Conservation (phyloP, 1,140 invertebrate species). For the Idris sp. region DNA sequence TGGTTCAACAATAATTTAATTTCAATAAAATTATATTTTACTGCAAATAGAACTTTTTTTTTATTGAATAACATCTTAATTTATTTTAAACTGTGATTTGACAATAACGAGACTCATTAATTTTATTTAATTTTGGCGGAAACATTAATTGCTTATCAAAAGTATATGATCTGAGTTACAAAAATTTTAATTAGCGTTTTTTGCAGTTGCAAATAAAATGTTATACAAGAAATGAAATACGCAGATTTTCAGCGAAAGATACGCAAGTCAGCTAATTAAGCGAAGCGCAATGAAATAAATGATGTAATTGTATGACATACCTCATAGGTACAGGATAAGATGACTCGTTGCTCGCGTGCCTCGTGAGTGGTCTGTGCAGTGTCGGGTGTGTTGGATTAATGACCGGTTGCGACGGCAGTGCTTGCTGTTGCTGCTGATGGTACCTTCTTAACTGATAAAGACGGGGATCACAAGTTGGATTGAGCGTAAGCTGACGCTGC, state of each 20-base stretch:
- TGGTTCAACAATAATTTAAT: no score
- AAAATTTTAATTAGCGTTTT: no score
- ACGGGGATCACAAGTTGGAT: slow-evolving; percentile 87
- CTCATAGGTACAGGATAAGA: slow-evolving; percentile 69
- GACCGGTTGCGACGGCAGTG: slow-evolving; percentile 56
- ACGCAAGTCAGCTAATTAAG: slow-evolving; percentile 34
- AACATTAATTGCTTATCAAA: no score
- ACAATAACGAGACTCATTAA: no score
- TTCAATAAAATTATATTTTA: no score
- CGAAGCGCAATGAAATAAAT: slow-evolving; percentile 41
- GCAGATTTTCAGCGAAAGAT: slow-evolving; percentile 39
- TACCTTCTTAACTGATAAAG: slow-evolving; percentile 79
- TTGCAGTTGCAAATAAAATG: background rate
- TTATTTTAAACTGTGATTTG: no score
- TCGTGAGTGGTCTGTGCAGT: slow-evolving; percentile 67
- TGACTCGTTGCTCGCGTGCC: slow-evolving; percentile 71
- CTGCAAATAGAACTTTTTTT: no score
- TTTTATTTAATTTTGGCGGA: no score
- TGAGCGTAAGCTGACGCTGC: slow-evolving; percentile 88
- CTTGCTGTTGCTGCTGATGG: slow-evolving; percentile 66
- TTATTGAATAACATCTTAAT: no score
- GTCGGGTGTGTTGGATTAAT: slow-evolving; percentile 65
- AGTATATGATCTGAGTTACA: no score
- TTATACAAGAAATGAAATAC: slow-evolving; percentile 1
- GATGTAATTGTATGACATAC: slow-evolving; percentile 57